phyloP scores from a whole-genome alignment of 2,113 vertebrate species.

The Cyprinodon tularosa region DNA sequence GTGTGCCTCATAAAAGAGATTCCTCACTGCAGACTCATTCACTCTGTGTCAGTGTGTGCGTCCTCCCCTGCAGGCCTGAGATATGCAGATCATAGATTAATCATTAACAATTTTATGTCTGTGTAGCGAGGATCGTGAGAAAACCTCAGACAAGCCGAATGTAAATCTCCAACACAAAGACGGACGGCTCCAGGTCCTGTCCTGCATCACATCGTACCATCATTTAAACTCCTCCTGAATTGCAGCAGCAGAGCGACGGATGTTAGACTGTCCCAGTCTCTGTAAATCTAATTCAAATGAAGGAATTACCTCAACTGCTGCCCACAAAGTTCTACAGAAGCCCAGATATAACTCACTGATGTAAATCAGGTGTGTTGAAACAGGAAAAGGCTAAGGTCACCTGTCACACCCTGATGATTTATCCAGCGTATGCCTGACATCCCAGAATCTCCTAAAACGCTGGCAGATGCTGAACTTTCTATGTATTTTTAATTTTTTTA shows the following conservation, averaged over 20 bases:
- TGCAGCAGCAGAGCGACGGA: too few relatives aligned
- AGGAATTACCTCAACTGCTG: background rate
- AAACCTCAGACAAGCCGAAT: too few relatives aligned
- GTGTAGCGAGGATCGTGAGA: too few relatives aligned
- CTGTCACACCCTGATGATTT: background rate
- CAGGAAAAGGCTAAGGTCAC: background rate
- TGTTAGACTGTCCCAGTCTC: background rate
- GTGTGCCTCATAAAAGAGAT: background rate
- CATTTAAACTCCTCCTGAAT: too few relatives aligned
- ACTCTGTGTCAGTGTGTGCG: background rate
- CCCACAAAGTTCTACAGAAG: background rate
- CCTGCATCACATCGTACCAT: too few relatives aligned
- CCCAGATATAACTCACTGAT: background rate
- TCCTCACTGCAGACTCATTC: background rate
- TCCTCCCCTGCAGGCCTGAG: background rate
- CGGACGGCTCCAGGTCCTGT: too few relatives aligned
- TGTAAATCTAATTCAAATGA: background rate
- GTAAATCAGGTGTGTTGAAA: background rate
- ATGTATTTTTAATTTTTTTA: too few relatives aligned
- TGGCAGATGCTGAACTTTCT: too few relatives aligned
- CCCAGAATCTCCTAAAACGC: too few relatives aligned
- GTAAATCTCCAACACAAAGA: too few relatives aligned
- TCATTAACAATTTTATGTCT: background rate
- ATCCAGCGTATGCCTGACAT: background rate
- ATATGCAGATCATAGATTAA: background rate